phyloP scores from a whole-genome alignment of 2,888 invertebrate species.

The Enoplolaimus lenunculus region DNA sequence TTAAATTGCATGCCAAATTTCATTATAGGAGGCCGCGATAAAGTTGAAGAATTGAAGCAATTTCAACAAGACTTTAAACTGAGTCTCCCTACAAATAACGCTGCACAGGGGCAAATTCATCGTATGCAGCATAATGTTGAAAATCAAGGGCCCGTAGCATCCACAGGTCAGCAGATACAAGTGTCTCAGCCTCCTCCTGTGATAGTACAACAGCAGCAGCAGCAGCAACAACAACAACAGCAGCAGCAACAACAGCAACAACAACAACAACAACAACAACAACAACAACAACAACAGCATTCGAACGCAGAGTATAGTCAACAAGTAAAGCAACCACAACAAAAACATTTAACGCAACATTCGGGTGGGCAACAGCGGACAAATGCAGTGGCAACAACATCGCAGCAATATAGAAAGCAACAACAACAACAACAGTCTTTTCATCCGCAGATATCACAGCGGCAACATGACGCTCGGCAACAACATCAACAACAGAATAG shows the following conservation, averaged over 20 bases:
- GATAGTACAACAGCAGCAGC: background rate
- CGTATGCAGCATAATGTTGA: background rate
- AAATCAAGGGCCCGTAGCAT: background rate
- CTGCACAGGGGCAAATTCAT: background rate
- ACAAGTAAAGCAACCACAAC: background rate
- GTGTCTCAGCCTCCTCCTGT: conserved; percentile 1
- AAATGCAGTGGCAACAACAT: background rate
- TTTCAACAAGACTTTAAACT: background rate
- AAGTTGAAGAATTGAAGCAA: background rate
- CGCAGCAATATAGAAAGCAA: conserved; percentile 1
- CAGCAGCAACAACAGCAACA: background rate
- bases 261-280: background rate
- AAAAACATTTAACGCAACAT: background rate
- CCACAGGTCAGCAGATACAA: background rate
- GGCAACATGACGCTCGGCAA: too few relatives aligned
- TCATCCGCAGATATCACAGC: too few relatives aligned
- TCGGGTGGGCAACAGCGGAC: background rate
- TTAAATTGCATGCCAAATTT: too few relatives aligned
- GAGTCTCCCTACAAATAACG: background rate
- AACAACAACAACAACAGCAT: background rate
- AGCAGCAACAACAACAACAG: background rate
- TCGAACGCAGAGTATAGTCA: background rate
- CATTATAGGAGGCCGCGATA: background rate
- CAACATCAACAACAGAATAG: too few relatives aligned
- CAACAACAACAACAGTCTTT: conserved; percentile 12